These are phyloP conservation scores for Conops quadrifasciatus DNA, from an alignment of 2,888 invertebrate species.

Conservation along the genomic window DNA sequence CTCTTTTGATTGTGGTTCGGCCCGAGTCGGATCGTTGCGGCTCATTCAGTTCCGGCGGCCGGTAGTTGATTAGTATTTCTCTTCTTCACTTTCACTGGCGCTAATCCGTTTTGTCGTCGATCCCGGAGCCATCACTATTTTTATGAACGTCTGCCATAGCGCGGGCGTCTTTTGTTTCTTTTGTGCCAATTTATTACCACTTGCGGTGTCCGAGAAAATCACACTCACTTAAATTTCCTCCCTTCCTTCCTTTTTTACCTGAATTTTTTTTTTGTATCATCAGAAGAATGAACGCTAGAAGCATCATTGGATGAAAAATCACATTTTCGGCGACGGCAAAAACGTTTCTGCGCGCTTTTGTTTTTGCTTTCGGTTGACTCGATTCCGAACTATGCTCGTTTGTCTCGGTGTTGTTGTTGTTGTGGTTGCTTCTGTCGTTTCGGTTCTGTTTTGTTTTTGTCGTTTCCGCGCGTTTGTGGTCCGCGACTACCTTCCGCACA, in stretches of 20 bases:
- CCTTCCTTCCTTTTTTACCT: neutral
- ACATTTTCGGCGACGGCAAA: constrained; percentile 43
- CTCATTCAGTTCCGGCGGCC: too few species aligned
- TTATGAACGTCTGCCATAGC: constrained; percentile 22
- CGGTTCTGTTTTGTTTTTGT: constrained; percentile 36
- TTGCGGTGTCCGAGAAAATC: neutral
- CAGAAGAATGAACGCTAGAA: too few species aligned
- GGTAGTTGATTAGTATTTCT: neutral
- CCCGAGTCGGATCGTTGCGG: too few species aligned
- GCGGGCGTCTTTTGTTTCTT: neutral
- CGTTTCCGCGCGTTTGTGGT: constrained; percentile 54
- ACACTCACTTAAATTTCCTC: neutral
- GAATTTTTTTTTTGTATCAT: neutral
- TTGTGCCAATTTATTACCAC: constrained; percentile 8
- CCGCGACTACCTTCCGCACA: constrained; percentile 66
- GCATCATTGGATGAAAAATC: constrained; percentile 7
- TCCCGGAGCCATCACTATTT: neutral
- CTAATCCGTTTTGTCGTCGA: neutral
- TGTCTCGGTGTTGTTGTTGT: constrained; percentile 32
- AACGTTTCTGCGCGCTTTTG: neutral
- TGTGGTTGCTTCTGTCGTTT: constrained; percentile 23
- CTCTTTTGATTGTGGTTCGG: neutral
- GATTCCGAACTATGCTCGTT: constrained; percentile 8
- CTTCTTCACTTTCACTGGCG: neutral
- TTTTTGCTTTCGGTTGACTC: constrained; percentile 3